These are phyloP conservation scores for Mesitornis unicolor DNA, from an alignment of 2,113 vertebrate genomes.

Conservation along the genomic window DNA sequence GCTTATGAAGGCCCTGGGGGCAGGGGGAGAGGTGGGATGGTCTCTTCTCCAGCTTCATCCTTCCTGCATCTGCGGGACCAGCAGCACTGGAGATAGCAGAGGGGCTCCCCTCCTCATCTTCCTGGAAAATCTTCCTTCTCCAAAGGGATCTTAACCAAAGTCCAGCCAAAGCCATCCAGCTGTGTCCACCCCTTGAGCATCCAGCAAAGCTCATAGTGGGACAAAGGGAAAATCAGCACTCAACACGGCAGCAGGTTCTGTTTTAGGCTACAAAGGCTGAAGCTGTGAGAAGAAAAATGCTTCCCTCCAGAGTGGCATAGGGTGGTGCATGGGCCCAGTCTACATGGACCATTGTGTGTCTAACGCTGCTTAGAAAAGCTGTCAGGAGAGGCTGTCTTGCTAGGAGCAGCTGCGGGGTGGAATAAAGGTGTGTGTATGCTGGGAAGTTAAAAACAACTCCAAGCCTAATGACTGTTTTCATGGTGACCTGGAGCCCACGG, in stretches of 20 bases:
- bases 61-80: background rate
- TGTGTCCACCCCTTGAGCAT: background rate
- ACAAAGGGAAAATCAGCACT: background rate
- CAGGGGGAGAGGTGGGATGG: background rate
- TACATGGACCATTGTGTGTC: background rate
- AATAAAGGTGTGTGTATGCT: background rate
- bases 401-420: background rate
- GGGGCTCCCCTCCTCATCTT: background rate
- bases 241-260: background rate
- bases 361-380: background rate
- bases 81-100: background rate
- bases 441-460: background rate
- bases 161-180: background rate
- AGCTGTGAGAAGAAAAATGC: background rate
- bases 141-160: background rate
- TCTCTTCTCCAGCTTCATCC: background rate
- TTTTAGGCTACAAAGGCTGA: background rate
- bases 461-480: background rate
- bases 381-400: background rate
- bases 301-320: background rate
- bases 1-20: too few relatives aligned
- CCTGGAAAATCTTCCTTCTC: background rate
- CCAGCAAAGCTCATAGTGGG: background rate
- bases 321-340: accelerated
- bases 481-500: background rate